Conservation (phyloP, 2,113 vertebrate genomes). For the Syrmaticus mikado region DNA sequence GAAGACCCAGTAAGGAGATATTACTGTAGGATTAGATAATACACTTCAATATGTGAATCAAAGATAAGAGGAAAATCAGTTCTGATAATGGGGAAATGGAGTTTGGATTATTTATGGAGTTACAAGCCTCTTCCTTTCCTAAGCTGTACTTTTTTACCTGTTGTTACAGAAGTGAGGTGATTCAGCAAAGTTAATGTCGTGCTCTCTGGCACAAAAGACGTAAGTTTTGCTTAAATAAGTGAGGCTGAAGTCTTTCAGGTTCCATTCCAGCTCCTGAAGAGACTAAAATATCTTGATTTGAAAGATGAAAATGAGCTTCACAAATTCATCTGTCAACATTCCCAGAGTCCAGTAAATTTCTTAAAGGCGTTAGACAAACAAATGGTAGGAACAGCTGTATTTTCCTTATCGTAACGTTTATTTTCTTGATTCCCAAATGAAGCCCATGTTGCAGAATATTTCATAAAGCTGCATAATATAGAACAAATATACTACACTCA, state of each 20-base stretch:
- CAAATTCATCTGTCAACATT: background rate
- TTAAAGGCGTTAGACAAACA: background rate
- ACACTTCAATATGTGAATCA: background rate
- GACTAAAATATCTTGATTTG: background rate
- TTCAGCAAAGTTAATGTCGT: background rate
- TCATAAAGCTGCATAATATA: background rate
- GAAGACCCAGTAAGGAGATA: background rate
- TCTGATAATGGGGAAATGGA: background rate
- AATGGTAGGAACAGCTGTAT: background rate
- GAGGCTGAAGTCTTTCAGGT: background rate
- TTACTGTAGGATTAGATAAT: background rate
- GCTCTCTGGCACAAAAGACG: background rate
- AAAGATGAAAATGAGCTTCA: background rate
- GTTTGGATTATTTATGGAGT: background rate
- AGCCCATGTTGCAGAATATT: background rate
- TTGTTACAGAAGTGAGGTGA: background rate
- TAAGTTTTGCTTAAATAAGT: background rate
- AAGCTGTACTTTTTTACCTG: background rate
- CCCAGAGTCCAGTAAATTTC: background rate
- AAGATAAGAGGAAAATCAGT: background rate
- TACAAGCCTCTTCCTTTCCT: background rate
- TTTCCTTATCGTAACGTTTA: background rate
- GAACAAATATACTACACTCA: background rate
- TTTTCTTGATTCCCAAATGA: constrained; percentile 19
- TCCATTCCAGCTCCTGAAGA: background rate